Base-by-base conservation (phyloP, 2,113 vertebrate species). In the Dromiciops gliroides region DNA sequence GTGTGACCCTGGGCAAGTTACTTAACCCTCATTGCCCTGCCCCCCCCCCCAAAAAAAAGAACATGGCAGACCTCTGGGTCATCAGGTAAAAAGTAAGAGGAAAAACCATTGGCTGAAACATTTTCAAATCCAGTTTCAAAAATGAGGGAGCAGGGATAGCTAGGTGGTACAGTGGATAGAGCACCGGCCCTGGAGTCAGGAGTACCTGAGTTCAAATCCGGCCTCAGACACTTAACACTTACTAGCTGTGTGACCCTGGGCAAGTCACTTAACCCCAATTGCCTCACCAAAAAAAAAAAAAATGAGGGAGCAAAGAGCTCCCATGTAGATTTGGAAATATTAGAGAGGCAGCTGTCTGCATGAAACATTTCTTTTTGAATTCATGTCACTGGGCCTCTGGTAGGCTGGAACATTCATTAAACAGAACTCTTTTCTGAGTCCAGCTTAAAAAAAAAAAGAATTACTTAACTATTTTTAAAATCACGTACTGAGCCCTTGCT, bases 361-460 rank as follows among this genome's bases (percentile, higher is more conserved):
- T 12, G 88, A 96, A 83, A 94, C 50, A 91, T 48, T 94, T 94
- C 91, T 93, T 53, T 93, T 93, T 75, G 96, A 75, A 93, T 93
- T 90, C 96, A 92, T 90, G 89, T n/a, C 67, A 94, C 94, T 94
- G 47, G 51, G 12, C 44, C 90, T 94, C 91, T 24, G 48, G 89
- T 91, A 92, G 8, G 83, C 52, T 75, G 53, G 94, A 95, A 88
- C 52, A 94, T 90, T 90, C 95, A 97, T 94, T 94, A 95, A 56
- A 93, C 94, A 95, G 51, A 93, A 92, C 3, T 28, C 93, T 92
- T 90, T 97, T 96, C 94, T 93, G 91, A 96, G 50, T 75, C n/a
- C 48, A 28, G 83, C 88, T 44, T 90, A 48, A 92, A 8, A 67
- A 94, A 95, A 93, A 92, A 93, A 48, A 93, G 44, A 75, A 44